A percentile compares a stretch with the other conserved stretches of the same genome.
Evolutionary conservation across 2,888 invertebrate genomes (phyloP).

Genomic region (Oxyscelio sp.): DNA sequence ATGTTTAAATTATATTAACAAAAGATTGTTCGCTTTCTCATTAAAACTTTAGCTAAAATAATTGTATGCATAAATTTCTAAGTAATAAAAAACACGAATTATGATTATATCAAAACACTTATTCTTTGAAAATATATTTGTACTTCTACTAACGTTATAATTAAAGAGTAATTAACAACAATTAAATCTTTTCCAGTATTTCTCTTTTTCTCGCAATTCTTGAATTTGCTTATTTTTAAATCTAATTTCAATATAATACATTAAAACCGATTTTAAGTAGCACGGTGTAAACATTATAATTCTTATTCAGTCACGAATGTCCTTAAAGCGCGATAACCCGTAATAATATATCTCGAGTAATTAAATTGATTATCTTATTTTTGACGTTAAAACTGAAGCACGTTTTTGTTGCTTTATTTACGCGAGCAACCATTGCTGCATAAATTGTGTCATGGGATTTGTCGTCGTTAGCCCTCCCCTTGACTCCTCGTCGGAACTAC

Average conservation of each 20-base stretch:
- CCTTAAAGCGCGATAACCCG: constrained; percentile 38
- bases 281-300: constrained; percentile 30
- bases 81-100: not conserved
- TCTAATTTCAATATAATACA: no score
- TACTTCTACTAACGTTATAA: no score
- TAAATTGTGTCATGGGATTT: constrained; percentile 46
- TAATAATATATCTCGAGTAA: constrained; percentile 11
- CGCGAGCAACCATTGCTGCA: constrained; percentile 17
- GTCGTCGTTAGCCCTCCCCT: constrained; percentile 8
- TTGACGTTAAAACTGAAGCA: constrained; percentile 22
- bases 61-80: not conserved
- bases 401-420: constrained; percentile 35
- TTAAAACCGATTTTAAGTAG: no score
- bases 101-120: constrained; percentile 22
- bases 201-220: no score
- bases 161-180: no score
- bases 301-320: constrained; percentile 56
- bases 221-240: no score
- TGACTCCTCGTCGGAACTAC: not conserved
- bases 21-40: not conserved
- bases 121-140: no score
- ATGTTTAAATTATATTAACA: not conserved
- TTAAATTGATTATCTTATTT: constrained; percentile 53
- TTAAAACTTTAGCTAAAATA: not conserved
- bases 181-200: no score